Evolutionary conservation across 2,113 vertebrate genomes (phyloP).

Genomic region (Rhinoderma darwinii): DNA sequence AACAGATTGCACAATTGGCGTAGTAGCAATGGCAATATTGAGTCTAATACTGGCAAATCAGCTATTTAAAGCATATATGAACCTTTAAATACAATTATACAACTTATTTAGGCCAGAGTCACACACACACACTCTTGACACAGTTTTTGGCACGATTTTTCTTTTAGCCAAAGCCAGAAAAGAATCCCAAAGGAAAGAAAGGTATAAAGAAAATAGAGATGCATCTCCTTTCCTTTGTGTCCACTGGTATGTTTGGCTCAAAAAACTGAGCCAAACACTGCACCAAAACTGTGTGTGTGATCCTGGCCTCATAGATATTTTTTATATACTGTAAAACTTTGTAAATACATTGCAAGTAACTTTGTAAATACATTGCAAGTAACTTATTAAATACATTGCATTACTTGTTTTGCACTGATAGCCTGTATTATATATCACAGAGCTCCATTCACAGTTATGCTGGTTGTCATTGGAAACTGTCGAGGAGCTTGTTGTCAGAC

Average conservation of each 20-base stretch:
- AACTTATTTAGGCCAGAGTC: no score
- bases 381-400: not conserved
- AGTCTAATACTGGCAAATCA: not conserved
- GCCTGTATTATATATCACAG: not conserved
- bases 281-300: no score
- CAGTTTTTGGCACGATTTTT: no score
- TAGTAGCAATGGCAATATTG: not conserved
- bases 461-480: not conserved
- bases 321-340: not conserved
- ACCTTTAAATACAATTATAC: not conserved
- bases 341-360: not conserved
- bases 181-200: no score
- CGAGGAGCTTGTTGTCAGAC: not conserved
- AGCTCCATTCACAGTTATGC: not conserved
- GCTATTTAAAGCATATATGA: not conserved
- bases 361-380: not conserved
- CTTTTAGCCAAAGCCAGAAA: no score
- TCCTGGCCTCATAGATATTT: no score
- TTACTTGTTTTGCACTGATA: not conserved
- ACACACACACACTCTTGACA: no score
- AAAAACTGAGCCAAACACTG: no score
- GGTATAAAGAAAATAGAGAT: no score
- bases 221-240: no score
- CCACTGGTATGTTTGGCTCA: no score
- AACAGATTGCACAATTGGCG: not conserved